Percentiles rank a stretch among this genome's conserved stretches.
Conservation (phyloP, 2,797 vertebrate genomes). For the Sebastes hubbsi region DNA sequence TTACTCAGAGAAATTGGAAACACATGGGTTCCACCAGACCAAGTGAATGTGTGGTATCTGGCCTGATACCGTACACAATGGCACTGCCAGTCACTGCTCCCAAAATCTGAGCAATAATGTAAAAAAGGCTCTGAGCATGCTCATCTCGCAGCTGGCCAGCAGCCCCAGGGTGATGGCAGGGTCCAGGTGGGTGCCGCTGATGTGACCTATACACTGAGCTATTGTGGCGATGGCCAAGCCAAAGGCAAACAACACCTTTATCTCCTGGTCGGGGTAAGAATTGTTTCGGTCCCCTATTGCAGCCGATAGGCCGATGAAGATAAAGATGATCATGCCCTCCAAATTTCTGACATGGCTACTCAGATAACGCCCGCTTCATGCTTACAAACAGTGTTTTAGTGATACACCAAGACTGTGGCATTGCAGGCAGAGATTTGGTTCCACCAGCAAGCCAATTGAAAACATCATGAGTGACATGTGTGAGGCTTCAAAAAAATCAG, state of each 20-base stretch:
- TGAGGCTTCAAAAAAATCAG: conserved; percentile 25
- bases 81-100: conserved; percentile 84
- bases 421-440: background rate
- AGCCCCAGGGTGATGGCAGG: conserved; percentile 86
- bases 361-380: background rate
- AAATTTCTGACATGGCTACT: conserved; percentile 80
- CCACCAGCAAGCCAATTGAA: background rate
- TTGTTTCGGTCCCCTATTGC: conserved; percentile 77
- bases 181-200: conserved; percentile 88
- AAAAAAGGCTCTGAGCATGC: conserved; percentile 83
- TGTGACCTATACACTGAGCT: conserved; percentile 86
- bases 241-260: conserved; percentile 88
- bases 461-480: conserved; percentile 5
- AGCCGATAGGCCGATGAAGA: conserved; percentile 85
- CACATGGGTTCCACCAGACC: conserved; percentile 36
- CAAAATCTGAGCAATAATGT: conserved; percentile 85
- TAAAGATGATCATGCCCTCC: conserved; percentile 85
- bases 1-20: conserved; percentile 9
- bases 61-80: conserved; percentile 83
- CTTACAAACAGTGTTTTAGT: background rate
- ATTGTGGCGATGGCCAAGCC: conserved; percentile 85
- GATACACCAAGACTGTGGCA: background rate
- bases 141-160: conserved; percentile 87
- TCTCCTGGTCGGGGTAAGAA: conserved; percentile 75
- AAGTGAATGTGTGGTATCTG: conserved; percentile 74